Percentiles rank a stretch among this genome's conserved stretches.
phyloP scores from a whole-genome alignment of 2,113 vertebrate genomes.

The Donacobius atricapilla region DNA sequence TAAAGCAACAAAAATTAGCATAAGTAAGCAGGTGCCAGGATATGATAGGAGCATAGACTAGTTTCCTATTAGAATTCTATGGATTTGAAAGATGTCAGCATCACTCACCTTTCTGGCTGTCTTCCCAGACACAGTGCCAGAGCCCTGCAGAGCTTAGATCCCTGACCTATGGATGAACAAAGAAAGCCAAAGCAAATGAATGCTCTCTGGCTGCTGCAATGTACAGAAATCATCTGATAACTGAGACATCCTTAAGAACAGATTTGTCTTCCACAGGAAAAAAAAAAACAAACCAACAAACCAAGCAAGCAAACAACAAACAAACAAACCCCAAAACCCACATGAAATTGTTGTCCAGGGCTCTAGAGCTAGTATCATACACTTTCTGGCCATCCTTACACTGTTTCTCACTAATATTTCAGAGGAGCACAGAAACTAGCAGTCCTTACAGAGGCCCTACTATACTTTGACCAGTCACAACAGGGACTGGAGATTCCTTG shows the following conservation, averaged over 20 bases:
- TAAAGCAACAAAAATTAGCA: neutral
- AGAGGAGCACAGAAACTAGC: neutral
- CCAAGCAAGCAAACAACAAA: no score
- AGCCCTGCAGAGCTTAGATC: neutral
- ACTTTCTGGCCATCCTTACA: neutral
- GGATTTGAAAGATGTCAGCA: neutral
- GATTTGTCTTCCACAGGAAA: neutral
- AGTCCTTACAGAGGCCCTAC: neutral
- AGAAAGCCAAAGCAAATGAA: neutral
- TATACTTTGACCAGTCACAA: neutral
- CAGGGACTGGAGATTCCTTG: neutral
- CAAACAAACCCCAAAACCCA: neutral
- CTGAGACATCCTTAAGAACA: neutral
- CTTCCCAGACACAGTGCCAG: neutral
- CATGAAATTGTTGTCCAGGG: neutral
- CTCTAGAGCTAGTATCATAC: neutral
- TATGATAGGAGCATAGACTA: neutral
- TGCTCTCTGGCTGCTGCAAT: accelerated
- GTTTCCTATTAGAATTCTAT: neutral
- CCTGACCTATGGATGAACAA: accelerated
- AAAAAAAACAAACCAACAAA: neutral
- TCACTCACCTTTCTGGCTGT: neutral
- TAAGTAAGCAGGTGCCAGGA: neutral
- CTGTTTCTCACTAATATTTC: neutral
- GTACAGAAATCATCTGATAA: neutral